These are phyloP conservation scores for Yponomeuta plumbellus DNA, from an alignment of 2,888 invertebrate species.

Conservation along the genomic window DNA sequence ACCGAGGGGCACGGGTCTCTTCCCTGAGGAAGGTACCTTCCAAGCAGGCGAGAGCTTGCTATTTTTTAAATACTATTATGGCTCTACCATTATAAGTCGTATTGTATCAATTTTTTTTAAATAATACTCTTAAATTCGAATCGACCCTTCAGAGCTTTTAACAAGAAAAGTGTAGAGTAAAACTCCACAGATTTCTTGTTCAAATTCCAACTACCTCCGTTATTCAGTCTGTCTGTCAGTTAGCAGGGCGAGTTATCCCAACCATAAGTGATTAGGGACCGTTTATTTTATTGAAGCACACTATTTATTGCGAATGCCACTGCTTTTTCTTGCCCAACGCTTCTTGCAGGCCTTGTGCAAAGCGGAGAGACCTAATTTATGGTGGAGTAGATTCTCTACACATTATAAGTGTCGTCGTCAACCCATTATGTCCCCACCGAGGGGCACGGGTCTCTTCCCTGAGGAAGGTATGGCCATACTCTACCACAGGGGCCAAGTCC, in stretches of 20 bases:
- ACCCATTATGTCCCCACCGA: too few species aligned
- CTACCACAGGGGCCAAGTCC: too few species aligned
- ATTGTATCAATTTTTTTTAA: too few species aligned
- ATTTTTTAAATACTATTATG: too few species aligned
- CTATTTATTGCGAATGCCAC: conserved; percentile 45
- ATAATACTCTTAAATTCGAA: not conserved
- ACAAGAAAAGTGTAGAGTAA: not conserved
- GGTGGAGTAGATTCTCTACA: not conserved
- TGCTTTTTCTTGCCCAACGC: conserved; percentile 40
- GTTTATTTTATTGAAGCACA: conserved; percentile 60
- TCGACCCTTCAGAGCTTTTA: not conserved
- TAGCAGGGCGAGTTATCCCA: conserved; percentile 29
- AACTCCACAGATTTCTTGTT: conserved; percentile 23
- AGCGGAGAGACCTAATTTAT: not conserved
- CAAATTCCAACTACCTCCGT: conserved; percentile 23
- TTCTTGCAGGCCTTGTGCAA: conserved; percentile 23
- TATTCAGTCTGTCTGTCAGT: conserved; percentile 29
- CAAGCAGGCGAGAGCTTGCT: too few species aligned
- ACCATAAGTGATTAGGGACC: conserved; percentile 46
- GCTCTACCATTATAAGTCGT: too few species aligned
- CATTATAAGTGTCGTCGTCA: too few species aligned
- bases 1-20: too few species aligned
- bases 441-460: too few species aligned
- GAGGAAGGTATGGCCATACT: too few species aligned
- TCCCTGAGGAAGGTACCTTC: too few species aligned